Conservation (phyloP, 2,113 vertebrate species). For the Clarias macrocephalus region DNA sequence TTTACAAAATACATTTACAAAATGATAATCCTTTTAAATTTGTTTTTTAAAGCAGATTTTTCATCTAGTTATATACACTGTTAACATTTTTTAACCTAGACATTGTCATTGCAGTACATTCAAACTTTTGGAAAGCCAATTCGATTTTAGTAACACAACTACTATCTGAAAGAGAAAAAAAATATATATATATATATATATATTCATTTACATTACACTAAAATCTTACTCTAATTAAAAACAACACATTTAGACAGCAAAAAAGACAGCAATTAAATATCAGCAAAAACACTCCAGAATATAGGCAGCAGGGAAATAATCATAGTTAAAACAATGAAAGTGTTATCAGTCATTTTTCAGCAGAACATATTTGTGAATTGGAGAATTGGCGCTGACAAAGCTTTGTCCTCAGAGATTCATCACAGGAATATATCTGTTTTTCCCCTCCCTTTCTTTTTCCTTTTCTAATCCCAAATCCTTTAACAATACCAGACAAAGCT, state of each 20-base stretch:
- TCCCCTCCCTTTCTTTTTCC: background rate
- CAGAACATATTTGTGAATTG: conserved; percentile 39
- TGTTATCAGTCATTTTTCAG: conserved; percentile 52
- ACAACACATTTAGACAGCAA: conserved; percentile 49
- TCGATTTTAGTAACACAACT: conserved; percentile 71
- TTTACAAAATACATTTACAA: conserved; percentile 87
- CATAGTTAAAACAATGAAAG: conserved; percentile 49
- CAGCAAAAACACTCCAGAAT: conserved; percentile 52
- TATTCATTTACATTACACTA: conserved; percentile 49
- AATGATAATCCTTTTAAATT: conserved; percentile 77
- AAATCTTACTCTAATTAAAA: conserved; percentile 53
- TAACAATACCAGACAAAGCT: conserved; percentile 13
- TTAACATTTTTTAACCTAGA: conserved; percentile 71
- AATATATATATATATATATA: too few relatives aligned
- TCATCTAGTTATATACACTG: conserved; percentile 99
- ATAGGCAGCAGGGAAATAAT: conserved; percentile 53
- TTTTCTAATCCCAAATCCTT: conserved; percentile 3
- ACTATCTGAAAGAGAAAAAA: conserved; percentile 42
- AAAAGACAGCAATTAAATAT: conserved; percentile 50
- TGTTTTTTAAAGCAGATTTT: conserved; percentile 72
- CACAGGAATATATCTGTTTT: conserved; percentile 20
- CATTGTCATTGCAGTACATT: conserved; percentile 68
- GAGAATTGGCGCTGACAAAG: conserved; percentile 54
- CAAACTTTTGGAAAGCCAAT: conserved; percentile 80
- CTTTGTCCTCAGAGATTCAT: conserved; percentile 48